Evolutionary conservation across 2,797 vertebrate genomes (phyloP).

Genomic region (Hyperoplus immaculatus): DNA sequence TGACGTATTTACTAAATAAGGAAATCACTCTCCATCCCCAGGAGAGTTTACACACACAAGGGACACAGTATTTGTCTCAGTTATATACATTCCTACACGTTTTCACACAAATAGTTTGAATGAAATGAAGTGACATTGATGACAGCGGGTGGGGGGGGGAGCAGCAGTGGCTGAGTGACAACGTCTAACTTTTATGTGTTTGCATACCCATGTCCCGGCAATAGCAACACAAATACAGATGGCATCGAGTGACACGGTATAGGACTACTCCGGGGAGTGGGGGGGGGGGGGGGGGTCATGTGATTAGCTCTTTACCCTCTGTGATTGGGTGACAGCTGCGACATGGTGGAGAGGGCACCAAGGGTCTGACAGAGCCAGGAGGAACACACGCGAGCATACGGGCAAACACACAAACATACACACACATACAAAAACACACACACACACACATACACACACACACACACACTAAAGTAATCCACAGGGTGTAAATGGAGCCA

Average conservation of each 20-base stretch:
- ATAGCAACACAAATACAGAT: conserved; percentile 65
- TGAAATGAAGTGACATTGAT: background rate
- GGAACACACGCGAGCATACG: conserved; percentile 59
- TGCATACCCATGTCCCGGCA: conserved; percentile 64
- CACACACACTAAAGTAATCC: conserved; percentile 61
- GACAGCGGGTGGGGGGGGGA: background rate
- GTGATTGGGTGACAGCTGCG: conserved; percentile 74
- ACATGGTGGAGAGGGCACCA: conserved; percentile 59
- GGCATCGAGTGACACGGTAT: conserved; percentile 75
- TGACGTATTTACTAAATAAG: background rate
- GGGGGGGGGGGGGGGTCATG: conserved; percentile 75
- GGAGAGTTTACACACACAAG: background rate
- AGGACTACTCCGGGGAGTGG: conserved; percentile 58
- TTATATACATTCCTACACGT: background rate
- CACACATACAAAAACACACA: background rate
- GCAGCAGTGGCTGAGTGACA: conserved; percentile 28
- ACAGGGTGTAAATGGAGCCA: conserved; percentile 71
- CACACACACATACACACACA: conserved; percentile 28
- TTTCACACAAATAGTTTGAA: background rate
- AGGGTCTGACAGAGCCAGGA: conserved; percentile 62
- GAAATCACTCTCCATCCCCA: background rate
- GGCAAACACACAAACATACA: conserved; percentile 27
- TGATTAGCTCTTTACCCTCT: conserved; percentile 68
- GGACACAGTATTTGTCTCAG: background rate
- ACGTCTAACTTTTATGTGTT: conserved; percentile 58